A percentile compares a stretch with the other conserved stretches of the same genome.
phyloP scores from a whole-genome alignment of 2,797 vertebrate genomes.

The Mastacembelus armatus region DNA sequence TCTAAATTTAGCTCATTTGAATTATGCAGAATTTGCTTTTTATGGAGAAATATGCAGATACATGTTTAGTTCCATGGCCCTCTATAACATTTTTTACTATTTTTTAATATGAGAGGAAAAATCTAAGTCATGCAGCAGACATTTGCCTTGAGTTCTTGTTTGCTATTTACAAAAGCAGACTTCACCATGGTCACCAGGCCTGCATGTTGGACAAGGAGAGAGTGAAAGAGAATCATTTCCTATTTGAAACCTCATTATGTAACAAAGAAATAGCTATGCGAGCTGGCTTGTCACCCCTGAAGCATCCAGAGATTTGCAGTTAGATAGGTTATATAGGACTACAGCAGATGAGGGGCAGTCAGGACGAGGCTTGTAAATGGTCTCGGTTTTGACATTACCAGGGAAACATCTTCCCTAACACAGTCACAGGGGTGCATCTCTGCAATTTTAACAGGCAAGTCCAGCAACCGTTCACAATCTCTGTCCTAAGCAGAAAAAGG shows the following conservation, averaged over 20 bases:
- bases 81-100: constrained; percentile 65
- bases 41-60: constrained; percentile 20
- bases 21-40: constrained; percentile 26
- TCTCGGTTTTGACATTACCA: constrained; percentile 20
- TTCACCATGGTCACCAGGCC: constrained; percentile 74
- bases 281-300: constrained; percentile 43
- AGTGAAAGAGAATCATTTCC: constrained; percentile 67
- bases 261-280: constrained; percentile 55
- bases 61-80: constrained; percentile 35
- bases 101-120: constrained; percentile 55
- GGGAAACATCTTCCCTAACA: constrained; percentile 26
- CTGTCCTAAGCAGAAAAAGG: constrained; percentile 36
- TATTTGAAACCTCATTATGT: constrained; percentile 72
- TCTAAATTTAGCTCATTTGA: constrained; percentile 16
- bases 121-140: constrained; percentile 66
- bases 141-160: constrained; percentile 67
- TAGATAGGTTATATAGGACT: constrained; percentile 40
- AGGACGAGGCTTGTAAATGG: constrained; percentile 46
- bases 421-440: constrained; percentile 14
- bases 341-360: constrained; percentile 37
- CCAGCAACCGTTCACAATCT: constrained; percentile 35
- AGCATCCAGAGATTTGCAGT: constrained; percentile 46
- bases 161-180: constrained; percentile 69
- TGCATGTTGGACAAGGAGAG: constrained; percentile 36
- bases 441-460: constrained; percentile 4